Conservation (phyloP, 1,140 invertebrate species). For the Coelopa frigida region DNA sequence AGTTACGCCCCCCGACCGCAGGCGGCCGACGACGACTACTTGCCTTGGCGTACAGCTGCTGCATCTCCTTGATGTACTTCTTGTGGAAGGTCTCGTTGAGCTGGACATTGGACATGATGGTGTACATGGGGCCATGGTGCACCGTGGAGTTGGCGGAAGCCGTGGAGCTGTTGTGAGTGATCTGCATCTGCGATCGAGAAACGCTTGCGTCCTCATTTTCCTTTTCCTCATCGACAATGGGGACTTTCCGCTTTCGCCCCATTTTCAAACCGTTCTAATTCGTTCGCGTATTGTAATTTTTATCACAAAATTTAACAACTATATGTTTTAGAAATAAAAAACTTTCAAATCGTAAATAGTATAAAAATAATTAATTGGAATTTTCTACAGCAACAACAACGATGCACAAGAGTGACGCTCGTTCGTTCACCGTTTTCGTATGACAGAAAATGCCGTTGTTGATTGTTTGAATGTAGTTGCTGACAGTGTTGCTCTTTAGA, state of each 20-base stretch:
- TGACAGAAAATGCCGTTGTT: too few relatives aligned
- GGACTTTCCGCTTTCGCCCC: constrained; percentile 16
- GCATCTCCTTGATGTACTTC: constrained; percentile 54
- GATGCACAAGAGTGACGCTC: too few relatives aligned
- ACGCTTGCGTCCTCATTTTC: constrained; percentile 11
- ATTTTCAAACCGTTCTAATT: constrained; percentile 5
- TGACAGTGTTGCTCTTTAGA: too few relatives aligned
- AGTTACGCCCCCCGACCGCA: too few relatives aligned
- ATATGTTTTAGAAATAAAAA: too few relatives aligned
- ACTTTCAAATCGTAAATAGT: too few relatives aligned
- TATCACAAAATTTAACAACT: neutral
- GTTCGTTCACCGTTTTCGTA: too few relatives aligned
- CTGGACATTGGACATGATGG: constrained; percentile 54
- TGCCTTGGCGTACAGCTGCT: constrained; percentile 52
- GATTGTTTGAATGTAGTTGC: too few relatives aligned
- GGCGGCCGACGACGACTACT: constrained; percentile 3
- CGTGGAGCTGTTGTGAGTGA: constrained; percentile 7
- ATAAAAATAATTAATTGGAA: too few relatives aligned
- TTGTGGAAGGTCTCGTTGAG: constrained; percentile 55
- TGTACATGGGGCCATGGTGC: constrained; percentile 24
- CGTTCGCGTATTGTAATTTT: constrained; percentile 1
- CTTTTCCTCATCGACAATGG: constrained; percentile 14
- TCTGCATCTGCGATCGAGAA: neutral
- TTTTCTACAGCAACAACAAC: too few relatives aligned
- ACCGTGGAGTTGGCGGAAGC: constrained; percentile 15